Evolutionary conservation across 2,113 vertebrate species (phyloP).

Genomic region (Protobothrops flavoviridis): DNA sequence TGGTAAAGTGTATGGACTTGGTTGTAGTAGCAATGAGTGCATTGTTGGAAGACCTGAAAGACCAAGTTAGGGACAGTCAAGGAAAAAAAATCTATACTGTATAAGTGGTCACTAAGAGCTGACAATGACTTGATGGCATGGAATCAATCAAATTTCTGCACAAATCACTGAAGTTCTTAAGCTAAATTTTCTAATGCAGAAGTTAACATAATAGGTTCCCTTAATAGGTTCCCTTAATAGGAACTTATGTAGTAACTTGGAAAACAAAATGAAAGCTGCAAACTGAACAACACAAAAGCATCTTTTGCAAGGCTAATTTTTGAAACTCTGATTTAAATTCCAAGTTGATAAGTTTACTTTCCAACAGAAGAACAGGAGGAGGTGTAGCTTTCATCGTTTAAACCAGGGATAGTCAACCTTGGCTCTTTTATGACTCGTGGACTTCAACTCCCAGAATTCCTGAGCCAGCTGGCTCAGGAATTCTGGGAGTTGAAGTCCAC

Average conservation of each 20-base stretch:
- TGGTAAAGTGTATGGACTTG: background rate
- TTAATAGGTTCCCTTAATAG: background rate
- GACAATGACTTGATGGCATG: background rate
- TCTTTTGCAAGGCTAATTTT: background rate
- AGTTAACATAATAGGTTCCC: background rate
- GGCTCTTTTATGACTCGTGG: too few species aligned
- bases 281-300: background rate
- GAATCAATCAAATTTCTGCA: background rate
- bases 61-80: background rate
- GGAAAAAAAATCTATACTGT: background rate
- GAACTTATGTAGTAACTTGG: background rate
- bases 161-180: background rate
- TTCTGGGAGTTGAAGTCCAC: too few species aligned
- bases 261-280: background rate
- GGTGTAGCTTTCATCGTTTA: background rate
- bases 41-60: background rate
- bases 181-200: background rate
- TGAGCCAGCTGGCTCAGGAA: too few species aligned
- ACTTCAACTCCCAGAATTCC: too few species aligned
- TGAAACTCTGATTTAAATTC: background rate
- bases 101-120: background rate
- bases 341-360: background rate
- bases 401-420: too few species aligned
- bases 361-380: background rate
- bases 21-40: background rate